Conservation (phyloP, 2,113 vertebrate species). For the Passer domesticus region DNA sequence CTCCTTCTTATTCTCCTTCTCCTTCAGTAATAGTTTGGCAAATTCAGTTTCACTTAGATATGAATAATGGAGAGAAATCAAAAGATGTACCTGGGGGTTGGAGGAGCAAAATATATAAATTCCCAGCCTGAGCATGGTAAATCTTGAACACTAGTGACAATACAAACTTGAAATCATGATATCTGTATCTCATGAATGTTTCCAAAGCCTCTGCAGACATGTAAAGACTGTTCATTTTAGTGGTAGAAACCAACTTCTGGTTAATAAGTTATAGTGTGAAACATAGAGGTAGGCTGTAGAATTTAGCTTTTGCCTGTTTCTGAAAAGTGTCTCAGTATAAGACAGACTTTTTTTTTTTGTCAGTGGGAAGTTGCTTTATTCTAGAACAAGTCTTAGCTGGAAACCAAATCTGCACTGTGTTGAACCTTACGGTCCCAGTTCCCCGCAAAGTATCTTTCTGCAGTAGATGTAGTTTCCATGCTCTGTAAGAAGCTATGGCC, state of each 20-base stretch:
- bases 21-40: not conserved
- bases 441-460: not conserved
- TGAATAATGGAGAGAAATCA: not conserved
- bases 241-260: not conserved
- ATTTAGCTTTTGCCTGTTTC: not conserved
- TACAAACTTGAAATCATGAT: not conserved
- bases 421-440: not conserved
- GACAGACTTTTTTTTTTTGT: not conserved
- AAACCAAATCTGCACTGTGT: not conserved
- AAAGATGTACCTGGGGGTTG: not conserved
- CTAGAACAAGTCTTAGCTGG: not conserved
- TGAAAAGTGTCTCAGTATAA: not conserved
- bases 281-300: not conserved
- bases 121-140: not conserved
- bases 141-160: not conserved
- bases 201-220: not conserved
- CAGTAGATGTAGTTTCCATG: not conserved
- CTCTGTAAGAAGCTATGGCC: not conserved
- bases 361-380: not conserved
- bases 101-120: not conserved
- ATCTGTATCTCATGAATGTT: not conserved
- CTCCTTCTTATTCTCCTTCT: not conserved
- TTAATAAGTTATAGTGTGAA: not conserved
- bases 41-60: not conserved
- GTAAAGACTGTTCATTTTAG: not conserved